Evolutionary conservation across 2,113 vertebrate species (phyloP).

Genomic region (Neogale vison): DNA sequence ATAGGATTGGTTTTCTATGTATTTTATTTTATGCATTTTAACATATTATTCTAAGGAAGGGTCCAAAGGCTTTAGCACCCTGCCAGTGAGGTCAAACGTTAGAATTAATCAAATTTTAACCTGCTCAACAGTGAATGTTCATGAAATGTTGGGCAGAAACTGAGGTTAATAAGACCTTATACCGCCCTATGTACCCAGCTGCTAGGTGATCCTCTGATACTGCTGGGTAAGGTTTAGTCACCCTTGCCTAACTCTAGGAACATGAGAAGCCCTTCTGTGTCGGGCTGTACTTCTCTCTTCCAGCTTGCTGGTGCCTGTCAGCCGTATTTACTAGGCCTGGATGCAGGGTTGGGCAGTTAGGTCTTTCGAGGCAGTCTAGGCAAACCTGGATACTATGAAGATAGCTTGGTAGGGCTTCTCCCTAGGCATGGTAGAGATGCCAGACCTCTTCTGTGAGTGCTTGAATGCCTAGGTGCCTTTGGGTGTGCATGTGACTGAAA

Average conservation of each 20-base stretch:
- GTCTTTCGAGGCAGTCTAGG: not conserved
- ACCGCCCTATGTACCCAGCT: not conserved
- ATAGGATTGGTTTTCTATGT: not conserved
- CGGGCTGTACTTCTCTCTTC: not conserved
- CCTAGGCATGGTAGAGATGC: not conserved
- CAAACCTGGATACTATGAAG: not conserved
- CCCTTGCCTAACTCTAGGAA: not conserved
- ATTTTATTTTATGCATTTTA: not conserved
- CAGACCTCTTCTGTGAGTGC: not conserved
- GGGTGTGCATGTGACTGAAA: not conserved
- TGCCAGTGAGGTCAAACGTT: not conserved
- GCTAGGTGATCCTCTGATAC: not conserved
- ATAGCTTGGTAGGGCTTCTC: not conserved
- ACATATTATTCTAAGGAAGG: not conserved
- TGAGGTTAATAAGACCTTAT: not conserved
- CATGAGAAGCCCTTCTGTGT: no score
- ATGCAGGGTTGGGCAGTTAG: not conserved
- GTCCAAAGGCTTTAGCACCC: not conserved
- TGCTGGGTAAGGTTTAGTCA: not conserved
- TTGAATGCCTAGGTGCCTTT: not conserved
- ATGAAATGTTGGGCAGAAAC: not conserved
- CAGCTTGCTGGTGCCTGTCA: not conserved
- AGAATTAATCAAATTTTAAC: not conserved
- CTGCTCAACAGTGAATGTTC: not conserved
- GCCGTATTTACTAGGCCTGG: not conserved